These are phyloP conservation scores for Laupala kohalensis DNA, from an alignment of 1,140 invertebrate species.

Conservation along the genomic window DNA sequence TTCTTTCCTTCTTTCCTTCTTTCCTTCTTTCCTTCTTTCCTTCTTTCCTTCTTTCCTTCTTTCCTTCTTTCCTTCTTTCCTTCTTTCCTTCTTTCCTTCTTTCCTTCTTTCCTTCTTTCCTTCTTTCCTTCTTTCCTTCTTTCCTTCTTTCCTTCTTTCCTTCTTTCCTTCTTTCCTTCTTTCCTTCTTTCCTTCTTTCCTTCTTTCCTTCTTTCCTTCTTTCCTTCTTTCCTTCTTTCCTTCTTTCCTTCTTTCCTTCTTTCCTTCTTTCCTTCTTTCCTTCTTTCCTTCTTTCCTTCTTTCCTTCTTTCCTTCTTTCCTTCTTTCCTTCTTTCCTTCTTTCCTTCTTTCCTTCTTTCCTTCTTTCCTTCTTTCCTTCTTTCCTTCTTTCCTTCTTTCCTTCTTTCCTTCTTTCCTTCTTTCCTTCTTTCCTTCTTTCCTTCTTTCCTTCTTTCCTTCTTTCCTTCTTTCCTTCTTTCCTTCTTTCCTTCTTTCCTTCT, in stretches of 20 bases:
- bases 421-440: too few species aligned
- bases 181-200: slow-evolving; percentile 3
- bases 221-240: slow-evolving; percentile 4
- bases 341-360: slow-evolving; percentile 5
- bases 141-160: slow-evolving; percentile 6
- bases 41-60: slow-evolving; percentile 2
- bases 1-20: slow-evolving; percentile 5
- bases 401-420: not conserved
- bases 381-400: slow-evolving; percentile 2
- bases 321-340: slow-evolving; percentile 4
- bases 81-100: slow-evolving; percentile 1
- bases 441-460: too few species aligned
- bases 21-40: slow-evolving; percentile 5
- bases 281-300: slow-evolving; percentile 4
- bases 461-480: too few species aligned
- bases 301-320: slow-evolving; percentile 4
- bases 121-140: slow-evolving; percentile 4
- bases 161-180: slow-evolving; percentile 5
- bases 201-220: slow-evolving; percentile 3
- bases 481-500: too few species aligned
- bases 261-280: slow-evolving; percentile 5
- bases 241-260: slow-evolving; percentile 3
- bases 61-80: slow-evolving; percentile 3
- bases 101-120: slow-evolving; percentile 3
- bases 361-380: slow-evolving; percentile 4